Conservation (phyloP, 2,888 invertebrate genomes). For the Aphodius granarius region DNA sequence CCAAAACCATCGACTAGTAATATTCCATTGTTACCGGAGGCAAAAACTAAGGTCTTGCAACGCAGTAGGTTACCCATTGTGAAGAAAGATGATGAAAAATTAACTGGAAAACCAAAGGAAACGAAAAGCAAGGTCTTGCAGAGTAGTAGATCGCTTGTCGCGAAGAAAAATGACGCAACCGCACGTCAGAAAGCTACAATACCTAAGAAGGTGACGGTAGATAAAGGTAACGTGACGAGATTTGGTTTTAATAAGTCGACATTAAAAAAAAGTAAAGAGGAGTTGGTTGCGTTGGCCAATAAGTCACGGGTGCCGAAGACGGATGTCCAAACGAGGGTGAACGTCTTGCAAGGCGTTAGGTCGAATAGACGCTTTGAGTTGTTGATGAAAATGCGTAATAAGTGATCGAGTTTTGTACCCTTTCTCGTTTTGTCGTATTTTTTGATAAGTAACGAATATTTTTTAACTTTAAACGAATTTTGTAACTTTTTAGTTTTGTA, state of each 20-base stretch:
- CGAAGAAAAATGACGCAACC: not conserved
- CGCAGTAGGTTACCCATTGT: not conserved
- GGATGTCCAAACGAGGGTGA: not conserved
- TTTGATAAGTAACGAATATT: too few relatives aligned
- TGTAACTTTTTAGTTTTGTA: too few relatives aligned
- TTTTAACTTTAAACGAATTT: too few relatives aligned
- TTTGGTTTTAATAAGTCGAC: conserved; percentile 13
- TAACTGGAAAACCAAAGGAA: too few relatives aligned
- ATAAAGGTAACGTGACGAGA: not conserved
- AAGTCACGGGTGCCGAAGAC: not conserved
- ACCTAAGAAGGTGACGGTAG: not conserved
- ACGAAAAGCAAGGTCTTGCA: too few relatives aligned
- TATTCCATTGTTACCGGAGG: not conserved
- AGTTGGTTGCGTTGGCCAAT: conserved; percentile 3
- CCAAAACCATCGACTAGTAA: not conserved
- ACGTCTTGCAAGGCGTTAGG: conserved; percentile 17
- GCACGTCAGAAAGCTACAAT: too few relatives aligned
- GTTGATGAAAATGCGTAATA: conserved; percentile 20
- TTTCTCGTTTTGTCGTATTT: too few relatives aligned
- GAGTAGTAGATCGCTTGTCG: not conserved
- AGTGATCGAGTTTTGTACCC: too few relatives aligned
- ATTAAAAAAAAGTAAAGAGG: not conserved
- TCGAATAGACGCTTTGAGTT: conserved; percentile 19
- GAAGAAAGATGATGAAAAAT: not conserved
- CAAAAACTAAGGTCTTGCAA: too few relatives aligned